Conservation (phyloP, 2,888 invertebrate genomes). For the Mellilla xanthometata region DNA sequence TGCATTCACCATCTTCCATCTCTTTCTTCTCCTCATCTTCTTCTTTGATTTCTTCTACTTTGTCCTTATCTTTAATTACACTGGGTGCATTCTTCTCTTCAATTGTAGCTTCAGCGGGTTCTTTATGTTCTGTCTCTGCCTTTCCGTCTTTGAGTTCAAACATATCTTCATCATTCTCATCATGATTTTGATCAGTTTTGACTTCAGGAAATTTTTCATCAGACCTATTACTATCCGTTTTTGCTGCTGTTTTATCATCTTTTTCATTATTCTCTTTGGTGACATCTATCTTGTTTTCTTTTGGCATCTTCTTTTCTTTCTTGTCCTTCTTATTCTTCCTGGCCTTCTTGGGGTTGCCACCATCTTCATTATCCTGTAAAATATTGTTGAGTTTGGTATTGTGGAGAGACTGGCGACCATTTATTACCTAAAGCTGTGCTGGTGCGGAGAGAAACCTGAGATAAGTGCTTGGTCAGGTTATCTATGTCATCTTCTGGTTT, state of each 20-base stretch:
- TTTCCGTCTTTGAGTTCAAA: slow-evolving; percentile 2
- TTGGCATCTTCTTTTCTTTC: slow-evolving; percentile 19
- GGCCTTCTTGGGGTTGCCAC: slow-evolving; percentile 43
- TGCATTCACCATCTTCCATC: slow-evolving; percentile 86
- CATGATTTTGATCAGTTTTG: neutral
- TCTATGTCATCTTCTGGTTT: slow-evolving; percentile 63
- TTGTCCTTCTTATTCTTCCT: slow-evolving; percentile 20
- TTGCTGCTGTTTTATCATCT: slow-evolving; percentile 6
- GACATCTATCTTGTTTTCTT: slow-evolving; percentile 11
- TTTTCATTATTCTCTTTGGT: slow-evolving; percentile 1
- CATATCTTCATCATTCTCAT: slow-evolving; percentile 3
- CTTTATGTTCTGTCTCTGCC: neutral
- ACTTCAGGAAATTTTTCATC: neutral
- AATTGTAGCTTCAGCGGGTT: neutral
- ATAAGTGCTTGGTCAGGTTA: slow-evolving; percentile 74
- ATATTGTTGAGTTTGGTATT: slow-evolving; percentile 70
- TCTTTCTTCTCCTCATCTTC: slow-evolving; percentile 48
- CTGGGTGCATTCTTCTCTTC: slow-evolving; percentile 3
- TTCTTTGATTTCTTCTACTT: slow-evolving; percentile 21
- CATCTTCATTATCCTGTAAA: slow-evolving; percentile 72
- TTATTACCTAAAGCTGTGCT: slow-evolving; percentile 76
- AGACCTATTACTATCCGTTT: slow-evolving; percentile 5
- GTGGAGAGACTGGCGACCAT: slow-evolving; percentile 54
- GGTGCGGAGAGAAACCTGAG: slow-evolving; percentile 77
- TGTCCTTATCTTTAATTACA: slow-evolving; percentile 1